These are phyloP conservation scores for Leptocoma aspasia DNA, from an alignment of 2,113 vertebrate genomes.

Conservation along the genomic window DNA sequence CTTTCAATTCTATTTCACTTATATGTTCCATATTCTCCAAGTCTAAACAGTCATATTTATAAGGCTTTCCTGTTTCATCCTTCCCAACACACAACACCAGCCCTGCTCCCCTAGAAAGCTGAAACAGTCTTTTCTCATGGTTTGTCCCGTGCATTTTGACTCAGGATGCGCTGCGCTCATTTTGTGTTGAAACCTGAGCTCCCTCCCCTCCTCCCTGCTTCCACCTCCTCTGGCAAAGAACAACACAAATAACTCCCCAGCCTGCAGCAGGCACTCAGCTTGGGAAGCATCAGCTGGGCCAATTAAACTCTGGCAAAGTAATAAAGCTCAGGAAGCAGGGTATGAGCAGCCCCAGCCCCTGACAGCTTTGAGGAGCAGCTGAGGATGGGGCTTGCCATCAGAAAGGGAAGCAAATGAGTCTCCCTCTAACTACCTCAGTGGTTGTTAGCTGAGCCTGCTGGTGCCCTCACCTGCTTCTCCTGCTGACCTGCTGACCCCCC, in stretches of 20 bases:
- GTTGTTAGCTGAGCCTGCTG: not conserved
- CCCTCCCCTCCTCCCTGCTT: not conserved
- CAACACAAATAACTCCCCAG: not conserved
- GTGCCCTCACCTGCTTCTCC: conserved; percentile 33
- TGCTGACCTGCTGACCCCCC: not conserved
- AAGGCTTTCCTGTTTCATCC: no score
- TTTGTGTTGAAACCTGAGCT: not conserved
- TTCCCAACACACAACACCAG: no score
- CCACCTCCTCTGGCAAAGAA: not conserved
- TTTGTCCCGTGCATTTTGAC: not conserved
- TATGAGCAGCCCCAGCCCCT: not conserved
- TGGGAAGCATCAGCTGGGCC: conserved; percentile 40
- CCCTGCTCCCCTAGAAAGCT: not conserved
- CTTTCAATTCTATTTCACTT: no score
- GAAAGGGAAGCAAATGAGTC: not conserved
- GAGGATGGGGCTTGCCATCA: not conserved
- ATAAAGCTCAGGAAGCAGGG: not conserved
- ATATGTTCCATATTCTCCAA: no score
- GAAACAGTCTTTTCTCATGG: not conserved
- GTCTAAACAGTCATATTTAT: no score
- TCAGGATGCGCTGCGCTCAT: not conserved
- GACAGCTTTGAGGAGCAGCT: conserved; percentile 30
- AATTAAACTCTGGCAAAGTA: conserved; percentile 47
- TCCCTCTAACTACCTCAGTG: not conserved
- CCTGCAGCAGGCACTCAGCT: not conserved